Evolutionary conservation across 2,113 vertebrate species (phyloP), one percentile per base, ranked within the genome.

Genomic region (Emydocephalus ijimae): DNA sequence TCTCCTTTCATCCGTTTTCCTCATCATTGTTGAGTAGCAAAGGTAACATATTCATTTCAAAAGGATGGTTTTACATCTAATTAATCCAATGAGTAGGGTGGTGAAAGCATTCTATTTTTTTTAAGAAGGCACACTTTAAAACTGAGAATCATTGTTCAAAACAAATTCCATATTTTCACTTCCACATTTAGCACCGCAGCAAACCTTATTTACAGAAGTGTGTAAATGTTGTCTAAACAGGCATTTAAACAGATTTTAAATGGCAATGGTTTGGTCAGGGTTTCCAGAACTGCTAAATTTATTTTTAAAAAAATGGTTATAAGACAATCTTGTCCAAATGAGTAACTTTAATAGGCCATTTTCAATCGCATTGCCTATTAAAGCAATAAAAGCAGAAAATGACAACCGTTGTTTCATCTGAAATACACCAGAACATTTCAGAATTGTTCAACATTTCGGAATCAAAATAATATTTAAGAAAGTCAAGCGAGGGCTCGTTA

Each of bases 361-460:
- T 96, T 96, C 94, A 85, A 85, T 45, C 61, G 94, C 95, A 92
- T 93, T 96, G 94, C 92, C 96, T 95, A 92, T 95, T 93, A 94
- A 94, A 96, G 95, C 81, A 90, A 92, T 86, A 95, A 95, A 95
- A 89, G 96, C 94, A 95, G 93, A 96, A 93, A 95, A 93, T 92
- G 95, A 95, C 89, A 95, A 93, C 87, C 64, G 95, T 93, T 94
- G 91, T 97, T 97, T 96, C 96, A 96, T 96, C 93, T 95, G 93
- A 95, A 92, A 96, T 90, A 97, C 96, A 96, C 93, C 85, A 91
- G 92, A 95, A 95, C 96, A 94, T 92, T 96, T 96, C 95, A 94
- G 95, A 96, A 95, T 95, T 95, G 94, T 96, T 95, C 95, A 94
- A 94, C 96, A 95, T 96, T 95, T 96, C 95, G 89, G 95, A 97